A percentile compares a stretch with the other conserved stretches of the same genome.
Evolutionary conservation across 2,888 invertebrate species (phyloP).

Genomic region (Pollenia griseotomentosa): DNA sequence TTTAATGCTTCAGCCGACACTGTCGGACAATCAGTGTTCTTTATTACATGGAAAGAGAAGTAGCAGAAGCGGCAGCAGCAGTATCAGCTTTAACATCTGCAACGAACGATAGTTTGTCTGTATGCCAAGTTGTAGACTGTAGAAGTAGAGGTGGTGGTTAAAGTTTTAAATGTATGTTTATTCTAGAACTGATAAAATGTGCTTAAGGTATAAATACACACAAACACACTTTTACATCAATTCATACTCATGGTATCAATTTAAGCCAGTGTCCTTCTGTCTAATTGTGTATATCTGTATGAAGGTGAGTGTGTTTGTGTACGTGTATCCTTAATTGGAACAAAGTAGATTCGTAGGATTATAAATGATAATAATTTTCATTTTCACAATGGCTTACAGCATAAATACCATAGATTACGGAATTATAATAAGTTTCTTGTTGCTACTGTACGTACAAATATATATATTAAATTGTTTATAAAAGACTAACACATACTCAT

Average conservation of each 20-base stretch:
- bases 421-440: constrained; percentile 71
- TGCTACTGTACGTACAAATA: neutral
- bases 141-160: constrained; percentile 8
- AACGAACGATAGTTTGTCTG: neutral
- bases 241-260: neutral
- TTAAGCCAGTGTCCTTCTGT: constrained; percentile 45
- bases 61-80: too few species aligned
- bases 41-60: neutral
- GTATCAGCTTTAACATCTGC: neutral
- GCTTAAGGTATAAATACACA: neutral
- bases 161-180: constrained; percentile 21
- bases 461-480: too few species aligned
- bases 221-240: neutral
- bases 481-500: too few species aligned
- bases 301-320: constrained; percentile 16
- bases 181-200: constrained; percentile 14
- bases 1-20: constrained; percentile 25
- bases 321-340: constrained; percentile 73
- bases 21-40: neutral
- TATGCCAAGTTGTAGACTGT: neutral
- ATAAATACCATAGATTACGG: constrained; percentile 72
- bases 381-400: constrained; percentile 70
- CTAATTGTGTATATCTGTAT: constrained; percentile 5
- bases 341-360: constrained; percentile 74
- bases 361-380: constrained; percentile 75